Evolutionary conservation across 2,888 invertebrate species (phyloP), one percentile per base, ranked within the genome.

Genomic region (Drosophila pseudotakahashii): DNA sequence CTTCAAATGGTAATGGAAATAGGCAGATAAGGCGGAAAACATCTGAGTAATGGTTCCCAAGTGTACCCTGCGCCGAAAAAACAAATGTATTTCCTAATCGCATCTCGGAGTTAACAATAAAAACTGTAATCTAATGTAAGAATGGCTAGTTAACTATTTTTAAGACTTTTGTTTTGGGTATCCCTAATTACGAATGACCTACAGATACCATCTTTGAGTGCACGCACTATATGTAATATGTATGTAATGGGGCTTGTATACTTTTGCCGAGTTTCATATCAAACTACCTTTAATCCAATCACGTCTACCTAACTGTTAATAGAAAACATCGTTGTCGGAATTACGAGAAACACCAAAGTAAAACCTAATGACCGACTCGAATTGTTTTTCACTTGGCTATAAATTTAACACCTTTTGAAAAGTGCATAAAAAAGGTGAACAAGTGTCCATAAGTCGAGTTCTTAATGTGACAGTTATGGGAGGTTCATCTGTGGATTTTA

Each of bases 401-500:
- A 41, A 30, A 39, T 19, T 30, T 19, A 55, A 4, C 58, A 55
- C 39, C 26, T 32, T 54, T 39, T 55, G 19, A 30, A 32, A 7
- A 10, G 39, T 13, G 16, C 54, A 19, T 30, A 39, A 39, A 53
- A 36, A 32, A 32, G 19, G 19, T 39, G 7, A 53, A 30, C 30
- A 7, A 53, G 58, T 19, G 6, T n/a, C 39, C 55, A 55, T 59
- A 59, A 59, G 39, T 59, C 14, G 39, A 13, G 30, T n/a, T 39
- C 39, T 55, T 59, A 54, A 23, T 58, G 58, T 30, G 58, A 37
- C 57, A 58, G 34, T 51, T 57, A 37, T 52, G 45, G 57, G 26
- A 2, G 36, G 54, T 58, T 58, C 53, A 36, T 58, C 19, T 39
- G 11, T 30, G 58, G 39, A 19, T 39, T 54, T 58, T n/a, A 36